phyloP scores from a whole-genome alignment of 2,888 invertebrate genomes.

The Limnephilus rhombicus region DNA sequence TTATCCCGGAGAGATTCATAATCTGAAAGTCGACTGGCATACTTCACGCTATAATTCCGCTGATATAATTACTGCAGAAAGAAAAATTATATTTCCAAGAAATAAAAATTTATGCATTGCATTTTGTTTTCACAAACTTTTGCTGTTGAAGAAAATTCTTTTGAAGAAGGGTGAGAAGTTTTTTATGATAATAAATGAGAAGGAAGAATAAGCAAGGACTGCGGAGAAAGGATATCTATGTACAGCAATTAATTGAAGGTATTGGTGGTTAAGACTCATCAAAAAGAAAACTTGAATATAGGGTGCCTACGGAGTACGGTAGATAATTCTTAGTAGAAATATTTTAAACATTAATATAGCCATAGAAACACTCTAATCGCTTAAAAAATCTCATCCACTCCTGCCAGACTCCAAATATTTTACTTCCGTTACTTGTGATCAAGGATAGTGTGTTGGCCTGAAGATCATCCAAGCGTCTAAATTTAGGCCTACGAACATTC shows the following conservation, averaged over 20 bases:
- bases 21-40: conserved; percentile 20
- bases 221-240: neutral
- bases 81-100: neutral
- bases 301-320: neutral
- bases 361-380: too few relatives aligned
- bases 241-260: neutral
- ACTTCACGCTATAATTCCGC: conserved; percentile 9
- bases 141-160: conserved; percentile 1
- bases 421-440: too few relatives aligned
- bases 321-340: neutral
- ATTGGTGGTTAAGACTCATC: neutral
- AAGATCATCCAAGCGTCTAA: too few relatives aligned
- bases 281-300: neutral
- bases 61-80: neutral
- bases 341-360: neutral
- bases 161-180: neutral
- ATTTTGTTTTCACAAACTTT: neutral
- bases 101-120: neutral
- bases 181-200: neutral
- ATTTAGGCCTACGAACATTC: too few relatives aligned
- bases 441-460: too few relatives aligned
- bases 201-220: neutral
- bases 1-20: neutral
- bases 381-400: too few relatives aligned
- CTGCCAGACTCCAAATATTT: too few relatives aligned